These are phyloP conservation scores for Chroicocephalus ridibundus DNA, from an alignment of 2,113 vertebrate genomes.

Conservation along the genomic window DNA sequence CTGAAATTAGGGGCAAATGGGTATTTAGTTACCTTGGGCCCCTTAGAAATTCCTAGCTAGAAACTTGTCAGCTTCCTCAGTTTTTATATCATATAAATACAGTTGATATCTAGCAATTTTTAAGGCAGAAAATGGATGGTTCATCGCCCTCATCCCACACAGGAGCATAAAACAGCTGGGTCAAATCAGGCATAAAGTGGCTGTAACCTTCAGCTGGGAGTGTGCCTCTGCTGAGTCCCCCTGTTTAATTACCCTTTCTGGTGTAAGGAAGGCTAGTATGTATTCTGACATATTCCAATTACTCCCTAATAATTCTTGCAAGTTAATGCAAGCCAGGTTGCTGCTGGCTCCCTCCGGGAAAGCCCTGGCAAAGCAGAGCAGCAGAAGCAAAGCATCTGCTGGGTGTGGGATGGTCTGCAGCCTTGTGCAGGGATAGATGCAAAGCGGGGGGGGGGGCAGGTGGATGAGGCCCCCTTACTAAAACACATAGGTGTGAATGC, in stretches of 20 bases:
- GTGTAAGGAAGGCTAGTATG: background rate
- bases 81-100: background rate
- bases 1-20: background rate
- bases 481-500: background rate
- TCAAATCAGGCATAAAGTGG: background rate
- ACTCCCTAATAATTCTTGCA: background rate
- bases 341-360: background rate
- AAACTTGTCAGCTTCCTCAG: background rate
- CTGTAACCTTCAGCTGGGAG: background rate
- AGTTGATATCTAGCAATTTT: background rate
- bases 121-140: background rate
- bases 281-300: background rate
- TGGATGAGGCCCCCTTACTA: background rate
- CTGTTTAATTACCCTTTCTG: fast-evolving
- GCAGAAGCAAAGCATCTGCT: background rate
- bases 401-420: fast-evolving
- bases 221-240: no score
- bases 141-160: fast-evolving
- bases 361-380: background rate
- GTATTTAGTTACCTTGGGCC: background rate
- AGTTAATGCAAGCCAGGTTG: background rate
- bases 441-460: background rate
- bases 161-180: background rate
- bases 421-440: background rate
- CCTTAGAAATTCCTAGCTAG: background rate